Evolutionary conservation across 2,797 vertebrate species (phyloP).

Genomic region (Alectoris magna): DNA sequence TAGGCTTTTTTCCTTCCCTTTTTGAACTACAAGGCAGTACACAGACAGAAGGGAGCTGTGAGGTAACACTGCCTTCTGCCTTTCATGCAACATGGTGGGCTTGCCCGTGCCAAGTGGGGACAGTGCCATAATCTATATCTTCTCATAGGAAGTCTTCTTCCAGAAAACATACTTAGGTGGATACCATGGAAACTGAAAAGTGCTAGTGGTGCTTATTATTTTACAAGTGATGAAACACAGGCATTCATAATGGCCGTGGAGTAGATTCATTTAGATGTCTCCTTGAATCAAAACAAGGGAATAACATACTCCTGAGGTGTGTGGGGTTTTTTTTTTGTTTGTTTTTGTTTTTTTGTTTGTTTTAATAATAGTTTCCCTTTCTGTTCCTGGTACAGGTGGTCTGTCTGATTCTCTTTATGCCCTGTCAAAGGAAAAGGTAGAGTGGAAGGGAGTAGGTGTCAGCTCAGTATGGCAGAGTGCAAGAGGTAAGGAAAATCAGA

Average conservation of each 20-base stretch:
- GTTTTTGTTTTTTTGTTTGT: neutral
- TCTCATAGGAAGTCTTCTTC: neutral
- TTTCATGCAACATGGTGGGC: neutral
- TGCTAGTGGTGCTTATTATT: neutral
- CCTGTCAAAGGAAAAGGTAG: neutral
- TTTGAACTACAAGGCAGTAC: neutral
- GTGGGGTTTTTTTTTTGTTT: neutral
- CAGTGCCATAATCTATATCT: neutral
- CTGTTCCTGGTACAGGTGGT: neutral
- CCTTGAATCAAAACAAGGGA: neutral
- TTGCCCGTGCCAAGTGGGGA: neutral
- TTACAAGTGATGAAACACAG: neutral
- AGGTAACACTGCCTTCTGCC: neutral
- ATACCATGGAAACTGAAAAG: slow-evolving; percentile 25
- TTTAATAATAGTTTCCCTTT: neutral
- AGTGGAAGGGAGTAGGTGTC: neutral
- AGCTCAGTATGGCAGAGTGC: neutral
- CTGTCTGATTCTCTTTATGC: neutral
- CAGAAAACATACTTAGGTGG: neutral
- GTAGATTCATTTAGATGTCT: neutral
- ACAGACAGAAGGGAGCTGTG: neutral
- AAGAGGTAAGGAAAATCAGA: neutral
- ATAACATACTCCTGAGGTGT: neutral
- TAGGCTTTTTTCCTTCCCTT: neutral
- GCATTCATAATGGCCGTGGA: neutral